Percentiles rank a stretch among this genome's conserved stretches.
These are phyloP conservation scores for Caenorhabditis drosophilae DNA, from an alignment of 2,888 invertebrate species.

Conservation along the genomic window DNA sequence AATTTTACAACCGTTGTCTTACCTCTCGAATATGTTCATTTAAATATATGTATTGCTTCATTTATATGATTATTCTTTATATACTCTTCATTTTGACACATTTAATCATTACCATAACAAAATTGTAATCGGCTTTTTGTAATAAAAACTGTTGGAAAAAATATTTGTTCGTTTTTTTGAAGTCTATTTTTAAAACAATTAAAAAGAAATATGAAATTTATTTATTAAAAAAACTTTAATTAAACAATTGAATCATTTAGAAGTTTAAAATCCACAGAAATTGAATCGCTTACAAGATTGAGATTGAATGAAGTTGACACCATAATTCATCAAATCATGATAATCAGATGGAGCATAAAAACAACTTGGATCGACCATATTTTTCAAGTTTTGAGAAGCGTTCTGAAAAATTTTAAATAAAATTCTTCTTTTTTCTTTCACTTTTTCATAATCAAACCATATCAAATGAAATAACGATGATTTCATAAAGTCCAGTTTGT, in stretches of 20 bases:
- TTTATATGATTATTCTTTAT: not conserved
- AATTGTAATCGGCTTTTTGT: not conserved
- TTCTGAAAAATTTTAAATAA: slow-evolving; percentile 7
- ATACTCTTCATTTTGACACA: not conserved
- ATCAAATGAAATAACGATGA: slow-evolving; percentile 43
- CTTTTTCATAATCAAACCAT: slow-evolving; percentile 10
- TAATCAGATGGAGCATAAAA: slow-evolving; percentile 31
- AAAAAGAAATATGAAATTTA: not conserved
- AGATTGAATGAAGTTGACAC: slow-evolving; percentile 45
- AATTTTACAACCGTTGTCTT: not conserved
- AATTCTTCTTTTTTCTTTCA: not conserved
- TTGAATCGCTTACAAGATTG: slow-evolving; percentile 45
- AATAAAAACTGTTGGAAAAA: not conserved
- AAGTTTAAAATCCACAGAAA: slow-evolving; percentile 31
- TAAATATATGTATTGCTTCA: not conserved
- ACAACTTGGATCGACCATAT: slow-evolving; percentile 36
- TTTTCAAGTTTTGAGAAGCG: slow-evolving; percentile 18
- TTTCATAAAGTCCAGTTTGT: slow-evolving; percentile 45
- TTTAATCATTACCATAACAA: not conserved
- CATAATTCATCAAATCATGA: slow-evolving; percentile 42
- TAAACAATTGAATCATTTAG: not conserved
- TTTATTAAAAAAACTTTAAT: not conserved
- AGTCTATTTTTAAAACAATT: not conserved
- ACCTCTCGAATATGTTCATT: not conserved
- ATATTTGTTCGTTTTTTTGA: not conserved